Base-by-base conservation (phyloP, 1,140 invertebrate genomes). In the Subanguina moxae region DNA sequence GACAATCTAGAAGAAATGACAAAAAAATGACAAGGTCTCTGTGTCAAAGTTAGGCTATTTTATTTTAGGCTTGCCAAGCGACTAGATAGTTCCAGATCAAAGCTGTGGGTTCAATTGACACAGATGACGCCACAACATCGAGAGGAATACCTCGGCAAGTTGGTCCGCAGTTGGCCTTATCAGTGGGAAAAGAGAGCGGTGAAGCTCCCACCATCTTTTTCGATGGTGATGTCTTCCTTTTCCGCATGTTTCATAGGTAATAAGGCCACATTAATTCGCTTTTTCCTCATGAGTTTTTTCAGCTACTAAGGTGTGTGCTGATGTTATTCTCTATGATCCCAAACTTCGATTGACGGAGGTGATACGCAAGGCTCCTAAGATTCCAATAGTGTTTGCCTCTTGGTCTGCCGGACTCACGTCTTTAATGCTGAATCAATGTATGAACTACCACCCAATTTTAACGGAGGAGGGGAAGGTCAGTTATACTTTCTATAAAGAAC, bases 71-170 rank as follows among this genome's bases (percentile, higher is more conserved):
- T n/a, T n/a, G n/a, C 23, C 19, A 5, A 23, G 17, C 21, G 19
- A 15, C 42, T 71, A n/a, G 45, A n/a, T 21, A 9, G 65, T 13
- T 23, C 19, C 1, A 62, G 43, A 30, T 68, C 65, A 1, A 68
- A 21, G 30, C 17, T 67, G n/a, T 38, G 27, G 68, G 21, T 27
- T 19, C 19, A 27, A 48, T 30, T 69, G 23, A 15, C 23, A 15
- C 68, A 69, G 17, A 62, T 69, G 67, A 25, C 64, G 9, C n/a
- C 28, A 9, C 15, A 58, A 43, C 38, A 69, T 71, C 67, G 56
- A 27, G 15, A 71, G 21, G 17, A 15, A 1, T 69, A 69, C 32
- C 27, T 69, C 1, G 9, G 17, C 8, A 25, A 19, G 1, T n/a
- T 69, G 42, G 28, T 70, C 27, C 23, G 28, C 23, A 56, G 21